Percentiles rank a stretch among this genome's conserved stretches.
Conservation (phyloP, 2,888 invertebrate genomes). For the Cantharis rustica region DNA sequence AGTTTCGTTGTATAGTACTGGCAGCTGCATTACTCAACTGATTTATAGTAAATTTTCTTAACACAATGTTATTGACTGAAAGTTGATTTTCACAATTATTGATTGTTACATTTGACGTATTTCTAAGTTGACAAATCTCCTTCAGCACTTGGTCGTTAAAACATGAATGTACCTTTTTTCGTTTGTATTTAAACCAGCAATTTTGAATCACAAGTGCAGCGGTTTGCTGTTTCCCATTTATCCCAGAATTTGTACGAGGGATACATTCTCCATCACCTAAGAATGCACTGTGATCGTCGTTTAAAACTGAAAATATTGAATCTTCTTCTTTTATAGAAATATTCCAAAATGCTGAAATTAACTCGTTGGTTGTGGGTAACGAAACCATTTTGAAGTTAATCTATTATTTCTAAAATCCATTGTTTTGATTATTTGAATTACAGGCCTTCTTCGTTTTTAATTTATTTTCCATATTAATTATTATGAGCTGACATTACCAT, state of each 20-base stretch:
- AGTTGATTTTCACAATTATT: not conserved
- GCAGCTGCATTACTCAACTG: slow-evolving; percentile 16
- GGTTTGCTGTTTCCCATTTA: not conserved
- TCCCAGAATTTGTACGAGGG: not conserved
- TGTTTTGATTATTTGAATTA: not conserved
- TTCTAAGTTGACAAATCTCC: not conserved
- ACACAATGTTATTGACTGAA: not conserved
- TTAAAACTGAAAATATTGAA: slow-evolving; percentile 34
- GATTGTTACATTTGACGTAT: not conserved
- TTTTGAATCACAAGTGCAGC: not conserved
- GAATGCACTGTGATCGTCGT: slow-evolving; percentile 35
- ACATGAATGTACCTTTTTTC: not conserved
- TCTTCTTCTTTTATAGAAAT: slow-evolving; percentile 25
- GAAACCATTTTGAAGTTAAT: not conserved
- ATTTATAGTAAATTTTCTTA: not conserved
- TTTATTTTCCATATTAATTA: not conserved
- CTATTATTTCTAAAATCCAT: not conserved
- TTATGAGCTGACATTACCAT: not conserved
- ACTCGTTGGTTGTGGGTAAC: not conserved
- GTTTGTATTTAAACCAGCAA: not conserved
- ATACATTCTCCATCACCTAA: slow-evolving; percentile 10
- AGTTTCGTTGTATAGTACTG: slow-evolving; percentile 35
- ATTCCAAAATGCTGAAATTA: slow-evolving; percentile 10
- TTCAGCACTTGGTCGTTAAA: not conserved
- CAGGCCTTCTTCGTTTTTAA: not conserved